Conservation (phyloP, 2,888 invertebrate species). For the Marronus borbonicus region DNA sequence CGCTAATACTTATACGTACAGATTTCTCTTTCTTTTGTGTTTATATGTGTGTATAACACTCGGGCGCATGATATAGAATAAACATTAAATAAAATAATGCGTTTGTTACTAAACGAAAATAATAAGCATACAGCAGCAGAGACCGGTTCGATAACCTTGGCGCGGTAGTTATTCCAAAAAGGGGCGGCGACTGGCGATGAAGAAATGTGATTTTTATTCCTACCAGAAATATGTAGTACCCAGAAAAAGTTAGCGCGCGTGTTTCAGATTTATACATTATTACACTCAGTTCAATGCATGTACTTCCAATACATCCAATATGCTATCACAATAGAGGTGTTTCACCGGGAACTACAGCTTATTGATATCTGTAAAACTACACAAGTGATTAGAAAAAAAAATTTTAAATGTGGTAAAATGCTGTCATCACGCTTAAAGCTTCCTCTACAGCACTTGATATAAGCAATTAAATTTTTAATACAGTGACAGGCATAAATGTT, state of each 20-base stretch:
- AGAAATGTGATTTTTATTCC: slow-evolving; percentile 39
- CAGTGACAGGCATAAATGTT: too few relatives aligned
- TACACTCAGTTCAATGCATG: too few relatives aligned
- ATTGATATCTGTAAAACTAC: too few relatives aligned
- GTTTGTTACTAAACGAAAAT: slow-evolving; percentile 43
- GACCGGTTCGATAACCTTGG: slow-evolving; percentile 49
- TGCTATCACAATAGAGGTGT: too few relatives aligned
- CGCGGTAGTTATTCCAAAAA: slow-evolving; percentile 33
- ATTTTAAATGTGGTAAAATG: too few relatives aligned
- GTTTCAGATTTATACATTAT: background rate
- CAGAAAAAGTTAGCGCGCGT: slow-evolving; percentile 24
- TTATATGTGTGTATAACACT: slow-evolving; percentile 21
- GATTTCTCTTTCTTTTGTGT: slow-evolving; percentile 32
- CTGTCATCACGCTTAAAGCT: too few relatives aligned
- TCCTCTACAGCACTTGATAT: too few relatives aligned
- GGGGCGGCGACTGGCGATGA: slow-evolving; percentile 33
- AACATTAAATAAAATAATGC: slow-evolving; percentile 49
- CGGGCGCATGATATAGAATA: slow-evolving; percentile 48
- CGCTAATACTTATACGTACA: slow-evolving; percentile 2
- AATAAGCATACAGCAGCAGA: slow-evolving; percentile 29
- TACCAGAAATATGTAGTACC: slow-evolving; percentile 16
- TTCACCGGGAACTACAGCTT: too few relatives aligned
- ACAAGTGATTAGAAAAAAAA: too few relatives aligned
- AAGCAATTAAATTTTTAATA: too few relatives aligned
- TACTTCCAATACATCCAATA: too few relatives aligned